Conservation (phyloP, 1,140 invertebrate species). For the Drosophila yakuba region DNA sequence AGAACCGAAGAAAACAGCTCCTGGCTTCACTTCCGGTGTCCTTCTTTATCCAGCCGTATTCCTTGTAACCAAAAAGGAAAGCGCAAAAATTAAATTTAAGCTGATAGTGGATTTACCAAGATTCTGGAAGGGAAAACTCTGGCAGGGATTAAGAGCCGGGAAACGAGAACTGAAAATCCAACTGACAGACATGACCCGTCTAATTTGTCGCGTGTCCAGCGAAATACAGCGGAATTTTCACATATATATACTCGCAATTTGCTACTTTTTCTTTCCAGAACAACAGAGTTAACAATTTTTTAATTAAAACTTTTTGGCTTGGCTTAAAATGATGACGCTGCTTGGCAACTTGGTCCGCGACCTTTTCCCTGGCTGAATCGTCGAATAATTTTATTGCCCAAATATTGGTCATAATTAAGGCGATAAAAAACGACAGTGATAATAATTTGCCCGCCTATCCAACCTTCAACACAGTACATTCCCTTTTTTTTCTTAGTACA, state of each 20-base stretch:
- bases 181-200: constrained; percentile 42
- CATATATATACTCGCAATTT: constrained; percentile 27
- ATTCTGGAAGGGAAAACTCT: background rate
- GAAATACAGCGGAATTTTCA: constrained; percentile 26
- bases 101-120: constrained; percentile 67
- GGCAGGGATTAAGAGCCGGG: constrained; percentile 18
- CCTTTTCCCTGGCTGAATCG: constrained; percentile 41
- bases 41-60: background rate
- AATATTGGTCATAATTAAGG: constrained; percentile 79
- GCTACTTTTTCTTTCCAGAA: constrained; percentile 14
- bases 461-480: background rate
- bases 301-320: constrained; percentile 70
- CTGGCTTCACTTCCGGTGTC: constrained; percentile 22
- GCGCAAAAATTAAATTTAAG: constrained; percentile 73
- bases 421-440: constrained; percentile 56
- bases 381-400: constrained; percentile 59
- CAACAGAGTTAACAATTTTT: constrained; percentile 48
- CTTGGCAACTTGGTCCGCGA: constrained; percentile 28
- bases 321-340: constrained; percentile 42
- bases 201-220: constrained; percentile 42
- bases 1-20: constrained; percentile 16
- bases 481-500: background rate
- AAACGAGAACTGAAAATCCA: constrained; percentile 19
- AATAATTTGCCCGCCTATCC: constrained; percentile 53
- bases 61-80: constrained; percentile 35